These are phyloP conservation scores for Diphyllodes magnificus DNA, from an alignment of 2,113 vertebrate species.

Conservation along the genomic window DNA sequence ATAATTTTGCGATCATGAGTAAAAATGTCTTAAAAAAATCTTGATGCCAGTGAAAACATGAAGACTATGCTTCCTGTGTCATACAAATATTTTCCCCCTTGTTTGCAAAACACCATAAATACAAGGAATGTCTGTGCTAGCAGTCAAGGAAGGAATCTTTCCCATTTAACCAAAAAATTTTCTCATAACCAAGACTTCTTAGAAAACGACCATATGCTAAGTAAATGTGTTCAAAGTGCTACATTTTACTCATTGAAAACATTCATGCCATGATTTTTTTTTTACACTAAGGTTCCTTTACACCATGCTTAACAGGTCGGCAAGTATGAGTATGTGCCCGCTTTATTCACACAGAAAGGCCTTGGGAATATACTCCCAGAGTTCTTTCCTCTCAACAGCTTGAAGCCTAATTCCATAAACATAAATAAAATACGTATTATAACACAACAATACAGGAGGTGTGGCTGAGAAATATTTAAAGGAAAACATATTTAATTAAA, in stretches of 20 bases:
- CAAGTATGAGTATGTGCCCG: not conserved
- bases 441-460: not conserved
- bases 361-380: not conserved
- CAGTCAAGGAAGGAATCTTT: constrained; percentile 48
- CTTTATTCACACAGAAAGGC: not conserved
- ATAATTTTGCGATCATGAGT: constrained; percentile 1
- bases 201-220: constrained; percentile 52
- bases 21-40: constrained; percentile 23
- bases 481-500: not conserved
- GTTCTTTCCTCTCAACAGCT: not conserved
- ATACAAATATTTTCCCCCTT: constrained; percentile 54
- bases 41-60: constrained; percentile 15
- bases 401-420: not conserved
- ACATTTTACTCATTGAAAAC: constrained; percentile 55
- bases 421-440: not conserved
- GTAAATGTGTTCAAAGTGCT: constrained; percentile 61
- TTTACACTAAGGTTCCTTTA: constrained; percentile 29
- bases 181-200: constrained; percentile 47
- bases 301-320: constrained; percentile 25
- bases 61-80: constrained; percentile 39
- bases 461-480: not conserved
- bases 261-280: constrained; percentile 24
- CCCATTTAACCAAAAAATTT: constrained; percentile 43
- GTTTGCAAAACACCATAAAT: constrained; percentile 61
- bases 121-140: constrained; percentile 50